Conservation (phyloP, 1,140 invertebrate species). For the Schmidtea mediterranea region DNA sequence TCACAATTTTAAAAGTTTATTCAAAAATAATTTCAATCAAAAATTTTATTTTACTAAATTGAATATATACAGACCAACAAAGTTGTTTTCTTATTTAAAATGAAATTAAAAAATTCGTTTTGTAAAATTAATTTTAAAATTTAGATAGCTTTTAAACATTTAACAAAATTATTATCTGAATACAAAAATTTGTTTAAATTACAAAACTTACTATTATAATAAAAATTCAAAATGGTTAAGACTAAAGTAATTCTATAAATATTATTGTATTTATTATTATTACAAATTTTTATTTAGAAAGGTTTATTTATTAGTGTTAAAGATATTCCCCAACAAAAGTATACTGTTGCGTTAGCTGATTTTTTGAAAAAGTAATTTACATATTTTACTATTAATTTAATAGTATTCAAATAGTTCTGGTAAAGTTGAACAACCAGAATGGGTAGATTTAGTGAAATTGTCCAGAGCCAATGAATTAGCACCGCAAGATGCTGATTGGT, state of each 20-base stretch:
- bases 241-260: neutral
- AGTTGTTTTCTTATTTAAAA: neutral
- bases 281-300: neutral
- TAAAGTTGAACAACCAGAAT: neutral
- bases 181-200: neutral
- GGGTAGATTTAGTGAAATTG: neutral
- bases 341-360: neutral
- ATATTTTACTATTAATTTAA: neutral
- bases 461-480: neutral
- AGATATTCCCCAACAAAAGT: neutral
- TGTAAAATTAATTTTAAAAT: neutral
- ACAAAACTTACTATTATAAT: neutral
- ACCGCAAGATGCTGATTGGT: neutral
- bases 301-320: neutral
- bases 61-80: neutral
- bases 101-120: neutral
- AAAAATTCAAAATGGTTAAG: neutral
- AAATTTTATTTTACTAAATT: neutral
- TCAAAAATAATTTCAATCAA: neutral
- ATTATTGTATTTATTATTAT: neutral
- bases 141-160: neutral
- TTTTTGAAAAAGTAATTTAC: neutral
- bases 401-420: too few relatives aligned
- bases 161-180: neutral
- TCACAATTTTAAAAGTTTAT: neutral